phyloP scores from a whole-genome alignment of 1,140 invertebrate genomes.

The Orchesella cincta region DNA sequence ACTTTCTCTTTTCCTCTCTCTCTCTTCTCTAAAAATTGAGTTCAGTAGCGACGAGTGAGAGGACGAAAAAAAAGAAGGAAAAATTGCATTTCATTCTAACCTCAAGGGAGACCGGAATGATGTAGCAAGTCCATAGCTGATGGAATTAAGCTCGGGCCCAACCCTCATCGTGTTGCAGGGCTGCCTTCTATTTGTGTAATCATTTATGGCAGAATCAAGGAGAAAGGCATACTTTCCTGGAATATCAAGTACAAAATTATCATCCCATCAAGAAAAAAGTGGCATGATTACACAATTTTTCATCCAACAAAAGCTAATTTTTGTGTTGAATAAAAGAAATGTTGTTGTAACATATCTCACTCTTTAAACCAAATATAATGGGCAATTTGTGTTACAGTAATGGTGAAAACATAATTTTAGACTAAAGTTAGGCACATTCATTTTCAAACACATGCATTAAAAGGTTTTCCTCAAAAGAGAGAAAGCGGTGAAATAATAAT shows the following conservation, averaged over 20 bases:
- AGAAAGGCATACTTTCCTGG: slow-evolving; percentile 89
- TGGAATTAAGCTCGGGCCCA: slow-evolving; percentile 83
- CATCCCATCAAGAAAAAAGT: background rate
- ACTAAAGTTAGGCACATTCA: too few relatives aligned
- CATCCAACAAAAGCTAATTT: too few relatives aligned
- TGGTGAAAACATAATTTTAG: too few relatives aligned
- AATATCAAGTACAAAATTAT: slow-evolving; percentile 93
- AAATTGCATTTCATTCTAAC: slow-evolving; percentile 59
- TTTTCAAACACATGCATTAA: too few relatives aligned
- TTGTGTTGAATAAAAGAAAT: too few relatives aligned
- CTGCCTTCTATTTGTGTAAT: slow-evolving; percentile 86
- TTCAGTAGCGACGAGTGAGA: too few relatives aligned
- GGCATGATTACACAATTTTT: background rate
- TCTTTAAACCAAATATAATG: too few relatives aligned
- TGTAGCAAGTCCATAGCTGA: slow-evolving; percentile 90
- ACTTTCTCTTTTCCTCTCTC: background rate
- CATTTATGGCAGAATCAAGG: slow-evolving; percentile 89
- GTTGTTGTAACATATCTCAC: too few relatives aligned
- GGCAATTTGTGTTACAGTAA: too few relatives aligned
- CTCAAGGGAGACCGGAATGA: slow-evolving; percentile 82
- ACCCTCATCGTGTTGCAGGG: slow-evolving; percentile 96
- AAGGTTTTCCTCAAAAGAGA: too few relatives aligned
- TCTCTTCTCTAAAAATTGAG: background rate
- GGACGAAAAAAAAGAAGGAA: background rate
- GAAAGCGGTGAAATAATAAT: too few relatives aligned